Evolutionary conservation across 2,797 vertebrate species (phyloP), one percentile per base, ranked within the genome.

Genomic region (Loriculus beryllinus): DNA sequence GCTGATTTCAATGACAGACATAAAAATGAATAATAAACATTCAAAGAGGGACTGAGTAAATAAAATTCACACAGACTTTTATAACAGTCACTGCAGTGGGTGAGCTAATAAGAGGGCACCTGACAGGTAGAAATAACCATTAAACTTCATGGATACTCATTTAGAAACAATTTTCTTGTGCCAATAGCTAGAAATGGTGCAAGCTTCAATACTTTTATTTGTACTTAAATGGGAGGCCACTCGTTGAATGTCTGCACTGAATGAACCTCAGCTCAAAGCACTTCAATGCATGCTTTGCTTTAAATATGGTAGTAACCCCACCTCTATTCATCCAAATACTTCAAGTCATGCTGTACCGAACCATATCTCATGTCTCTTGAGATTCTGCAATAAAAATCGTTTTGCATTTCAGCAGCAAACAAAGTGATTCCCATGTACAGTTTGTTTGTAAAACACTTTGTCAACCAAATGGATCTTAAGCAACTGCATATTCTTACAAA

Each of bases 361-460:
- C 64, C 78, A 35, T 26, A 31, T 35, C 80, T 94, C 86, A 92
- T 74, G 64, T 70, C 93, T 94, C 86, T 63, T 4, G 78, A 93
- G 90, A 95, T 84, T 60, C 83, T 4, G 5, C 90, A 82, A 48
- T 86, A 92, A 90, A 95, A 95, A 79, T 42, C 79, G 86, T 19
- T 84, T 82, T 77, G 59, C 81, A 52, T 95, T 95, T 92, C 90
- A 77, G 86, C 83, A 37, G 74, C 0, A 9, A 95, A 76, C 47
- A 92, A 95, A 95, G 78, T 7, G 56, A 90, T 89, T 95, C 93
- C 78, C 62, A 60, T 49, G 65, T 80, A 95, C 63, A 67, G 86
- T 77, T 93, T 92, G 94, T 95, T 95, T 95, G 93, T 80, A 92
- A 94, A 95, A 93, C 93, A 95, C 51, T 94, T 88, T 85, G 93